A percentile compares a stretch with the other conserved stretches of the same genome.
phyloP scores from a whole-genome alignment of 2,113 vertebrate genomes.

The Pelecanus crispus region DNA sequence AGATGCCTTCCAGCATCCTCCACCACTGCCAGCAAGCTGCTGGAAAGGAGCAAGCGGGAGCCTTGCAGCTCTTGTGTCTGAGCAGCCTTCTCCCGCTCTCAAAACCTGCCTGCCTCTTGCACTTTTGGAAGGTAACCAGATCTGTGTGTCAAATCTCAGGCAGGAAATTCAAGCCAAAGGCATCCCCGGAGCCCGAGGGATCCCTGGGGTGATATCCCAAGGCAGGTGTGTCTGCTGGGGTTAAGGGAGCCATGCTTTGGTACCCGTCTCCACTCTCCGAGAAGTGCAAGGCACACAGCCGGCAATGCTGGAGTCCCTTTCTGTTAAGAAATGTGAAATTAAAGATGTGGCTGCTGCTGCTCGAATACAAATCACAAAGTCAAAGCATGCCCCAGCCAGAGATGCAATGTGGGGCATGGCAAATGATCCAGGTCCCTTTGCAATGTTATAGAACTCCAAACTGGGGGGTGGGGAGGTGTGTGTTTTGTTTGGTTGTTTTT shows the following conservation, averaged over 20 bases:
- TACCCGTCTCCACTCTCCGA: background rate
- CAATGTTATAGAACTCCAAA: background rate
- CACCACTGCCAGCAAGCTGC: background rate
- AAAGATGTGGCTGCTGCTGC: background rate
- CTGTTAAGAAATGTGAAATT: background rate
- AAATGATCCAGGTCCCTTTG: background rate
- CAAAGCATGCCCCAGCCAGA: background rate
- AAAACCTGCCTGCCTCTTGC: background rate
- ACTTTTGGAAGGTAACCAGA: background rate
- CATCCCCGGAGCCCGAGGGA: background rate
- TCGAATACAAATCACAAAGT: accelerated
- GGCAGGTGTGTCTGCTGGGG: accelerated
- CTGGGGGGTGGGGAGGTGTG: background rate
- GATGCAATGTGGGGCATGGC: background rate
- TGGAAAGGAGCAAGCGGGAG: background rate
- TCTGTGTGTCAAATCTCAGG: background rate
- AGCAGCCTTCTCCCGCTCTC: background rate
- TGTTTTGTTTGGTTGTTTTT: no score
- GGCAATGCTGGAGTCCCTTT: background rate
- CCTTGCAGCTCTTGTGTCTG: background rate
- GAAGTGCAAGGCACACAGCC: background rate
- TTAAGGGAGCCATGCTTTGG: background rate
- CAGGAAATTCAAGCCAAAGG: background rate
- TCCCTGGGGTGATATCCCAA: background rate
- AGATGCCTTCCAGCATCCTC: background rate